These are phyloP conservation scores for Oscheius sp. DNA, from an alignment of 1,140 invertebrate genomes.

Conservation along the genomic window DNA sequence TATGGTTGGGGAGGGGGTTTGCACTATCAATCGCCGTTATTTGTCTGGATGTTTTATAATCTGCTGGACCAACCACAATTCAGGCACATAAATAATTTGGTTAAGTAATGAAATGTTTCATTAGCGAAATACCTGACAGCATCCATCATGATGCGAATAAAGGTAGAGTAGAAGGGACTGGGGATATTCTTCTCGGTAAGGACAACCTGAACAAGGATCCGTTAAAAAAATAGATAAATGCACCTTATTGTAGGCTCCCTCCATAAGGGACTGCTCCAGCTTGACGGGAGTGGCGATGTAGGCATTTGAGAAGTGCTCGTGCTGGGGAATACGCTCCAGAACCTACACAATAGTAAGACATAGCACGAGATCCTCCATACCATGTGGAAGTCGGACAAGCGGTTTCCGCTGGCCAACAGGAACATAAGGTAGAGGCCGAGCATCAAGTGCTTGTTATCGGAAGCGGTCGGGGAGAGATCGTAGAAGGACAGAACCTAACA, in stretches of 20 bases:
- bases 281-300: conserved; percentile 92
- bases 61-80: too few species aligned
- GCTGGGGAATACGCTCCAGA: conserved; percentile 85
- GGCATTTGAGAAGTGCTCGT: conserved; percentile 80
- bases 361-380: conserved; percentile 56
- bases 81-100: too few species aligned
- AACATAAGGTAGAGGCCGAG: conserved; percentile 91
- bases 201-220: conserved; percentile 54
- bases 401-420: conserved; percentile 85
- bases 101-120: too few species aligned
- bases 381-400: conserved; percentile 97
- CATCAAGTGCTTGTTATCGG: conserved; percentile 88
- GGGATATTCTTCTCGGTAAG: conserved; percentile 89
- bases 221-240: background rate
- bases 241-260: conserved; percentile 94
- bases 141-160: conserved; percentile 91
- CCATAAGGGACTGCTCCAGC: conserved; percentile 97
- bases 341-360: conserved; percentile 66
- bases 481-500: conserved; percentile 41
- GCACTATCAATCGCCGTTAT: too few species aligned
- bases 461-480: conserved; percentile 61
- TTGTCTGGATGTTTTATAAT: too few species aligned
- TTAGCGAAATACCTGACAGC: conserved; percentile 79
- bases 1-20: too few species aligned
- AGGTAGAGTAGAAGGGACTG: conserved; percentile 88